phyloP scores from a whole-genome alignment of 2,888 invertebrate genomes.

The Lasioglossum calceatum region DNA sequence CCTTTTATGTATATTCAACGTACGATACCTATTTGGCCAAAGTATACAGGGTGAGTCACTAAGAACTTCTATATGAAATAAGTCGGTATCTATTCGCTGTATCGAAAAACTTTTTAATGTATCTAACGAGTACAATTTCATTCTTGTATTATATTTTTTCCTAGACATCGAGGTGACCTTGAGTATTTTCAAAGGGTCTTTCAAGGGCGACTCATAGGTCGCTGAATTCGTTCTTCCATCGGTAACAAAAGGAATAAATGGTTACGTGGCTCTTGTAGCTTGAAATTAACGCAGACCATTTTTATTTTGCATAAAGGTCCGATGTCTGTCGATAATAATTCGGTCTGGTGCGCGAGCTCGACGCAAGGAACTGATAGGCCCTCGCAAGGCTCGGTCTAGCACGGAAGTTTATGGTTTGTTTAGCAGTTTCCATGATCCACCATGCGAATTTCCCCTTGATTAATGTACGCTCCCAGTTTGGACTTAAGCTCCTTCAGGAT shows the following conservation, averaged over 20 bases:
- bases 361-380: constrained; percentile 13
- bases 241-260: too few species aligned
- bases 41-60: neutral
- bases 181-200: too few species aligned
- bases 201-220: too few species aligned
- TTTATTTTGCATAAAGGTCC: neutral
- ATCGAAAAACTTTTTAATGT: too few species aligned
- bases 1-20: neutral
- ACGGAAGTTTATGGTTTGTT: constrained; percentile 54
- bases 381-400: neutral
- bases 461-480: constrained; percentile 60
- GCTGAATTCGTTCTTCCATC: too few species aligned
- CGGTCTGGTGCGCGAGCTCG: neutral
- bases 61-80: neutral
- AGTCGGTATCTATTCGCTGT: too few species aligned
- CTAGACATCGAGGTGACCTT: too few species aligned
- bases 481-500: constrained; percentile 61
- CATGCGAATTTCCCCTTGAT: constrained; percentile 57
- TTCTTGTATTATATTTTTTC: too few species aligned
- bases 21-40: neutral
- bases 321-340: neutral
- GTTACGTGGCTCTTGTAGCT: neutral
- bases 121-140: too few species aligned
- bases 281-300: neutral
- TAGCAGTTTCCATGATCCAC: constrained; percentile 64